These are phyloP conservation scores for Monomorium pharaonis DNA, from an alignment of 1,140 invertebrate species.

Conservation along the genomic window DNA sequence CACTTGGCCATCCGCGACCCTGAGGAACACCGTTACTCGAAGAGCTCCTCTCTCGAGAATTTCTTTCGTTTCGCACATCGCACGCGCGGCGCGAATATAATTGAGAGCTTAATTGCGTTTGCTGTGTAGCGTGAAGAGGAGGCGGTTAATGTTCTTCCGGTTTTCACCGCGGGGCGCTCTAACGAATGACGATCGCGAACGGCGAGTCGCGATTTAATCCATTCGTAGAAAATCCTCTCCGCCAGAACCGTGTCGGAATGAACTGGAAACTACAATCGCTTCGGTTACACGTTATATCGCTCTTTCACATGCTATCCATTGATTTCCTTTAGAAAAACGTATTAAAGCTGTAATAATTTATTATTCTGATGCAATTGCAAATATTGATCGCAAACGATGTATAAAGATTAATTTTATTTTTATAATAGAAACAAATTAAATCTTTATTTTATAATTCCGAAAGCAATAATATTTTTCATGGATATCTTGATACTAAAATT, in stretches of 20 bases:
- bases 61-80: slow-evolving; percentile 31
- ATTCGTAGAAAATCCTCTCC: slow-evolving; percentile 22
- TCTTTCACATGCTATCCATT: slow-evolving; percentile 21
- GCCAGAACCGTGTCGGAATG: slow-evolving; percentile 54
- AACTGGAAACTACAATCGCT: slow-evolving; percentile 44
- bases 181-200: not conserved
- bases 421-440: too few species aligned
- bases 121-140: not conserved
- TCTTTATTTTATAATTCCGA: not conserved
- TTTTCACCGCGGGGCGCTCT: slow-evolving; percentile 22
- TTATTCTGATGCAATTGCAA: not conserved
- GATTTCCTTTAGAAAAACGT: slow-evolving; percentile 44
- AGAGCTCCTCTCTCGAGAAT: slow-evolving; percentile 21
- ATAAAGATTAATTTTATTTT: not conserved
- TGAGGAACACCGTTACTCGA: slow-evolving; percentile 46
- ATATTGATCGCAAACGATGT: not conserved
- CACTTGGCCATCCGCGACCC: slow-evolving; percentile 47
- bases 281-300: slow-evolving; percentile 22
- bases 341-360: not conserved
- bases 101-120: slow-evolving; percentile 34
- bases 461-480: not conserved
- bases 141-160: slow-evolving; percentile 27
- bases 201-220: slow-evolving; percentile 42
- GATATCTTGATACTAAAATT: not conserved
- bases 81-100: slow-evolving; percentile 14